These are phyloP conservation scores for Sinocyclocheilus grahami DNA, from an alignment of 2,113 vertebrate genomes.

Conservation along the genomic window DNA sequence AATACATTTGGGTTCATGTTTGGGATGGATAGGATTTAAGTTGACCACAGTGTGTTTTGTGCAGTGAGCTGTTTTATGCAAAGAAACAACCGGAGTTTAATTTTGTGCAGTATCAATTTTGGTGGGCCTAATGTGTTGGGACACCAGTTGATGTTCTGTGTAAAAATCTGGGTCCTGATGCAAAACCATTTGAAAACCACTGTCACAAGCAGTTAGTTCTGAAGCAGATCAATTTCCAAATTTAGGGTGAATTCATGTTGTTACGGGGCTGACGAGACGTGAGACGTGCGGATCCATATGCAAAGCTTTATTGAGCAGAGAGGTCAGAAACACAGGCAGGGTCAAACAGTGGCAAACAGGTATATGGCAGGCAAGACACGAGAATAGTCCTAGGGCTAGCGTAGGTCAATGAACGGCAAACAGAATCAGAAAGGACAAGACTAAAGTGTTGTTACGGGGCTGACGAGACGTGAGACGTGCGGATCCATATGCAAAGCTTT, in stretches of 20 bases:
- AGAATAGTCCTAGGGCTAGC: too few species aligned
- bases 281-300: too few species aligned
- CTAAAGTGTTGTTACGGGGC: too few species aligned
- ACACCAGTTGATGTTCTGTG: not conserved
- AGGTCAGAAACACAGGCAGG: too few species aligned
- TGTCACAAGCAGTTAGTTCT: not conserved
- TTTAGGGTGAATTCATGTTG: not conserved
- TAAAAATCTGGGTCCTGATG: not conserved
- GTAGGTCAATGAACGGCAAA: too few species aligned
- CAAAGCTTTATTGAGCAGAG: too few species aligned
- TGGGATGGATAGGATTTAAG: not conserved
- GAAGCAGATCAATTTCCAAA: not conserved
- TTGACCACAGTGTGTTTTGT: not conserved
- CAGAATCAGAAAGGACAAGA: too few species aligned
- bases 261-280: too few species aligned
- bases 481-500: too few species aligned
- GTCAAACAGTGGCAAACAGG: too few species aligned
- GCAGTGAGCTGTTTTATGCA: not conserved
- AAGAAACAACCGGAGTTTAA: not conserved
- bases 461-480: too few species aligned
- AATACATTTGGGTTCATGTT: not conserved
- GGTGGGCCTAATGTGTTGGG: not conserved
- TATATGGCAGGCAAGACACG: too few species aligned
- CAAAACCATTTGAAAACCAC: not conserved
- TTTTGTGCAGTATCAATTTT: not conserved